Percentiles rank a stretch among this genome's conserved stretches.
These are phyloP conservation scores for Dendronephthya gigantea DNA, from an alignment of 64 coral and sea anemone species.

Conservation along the genomic window DNA sequence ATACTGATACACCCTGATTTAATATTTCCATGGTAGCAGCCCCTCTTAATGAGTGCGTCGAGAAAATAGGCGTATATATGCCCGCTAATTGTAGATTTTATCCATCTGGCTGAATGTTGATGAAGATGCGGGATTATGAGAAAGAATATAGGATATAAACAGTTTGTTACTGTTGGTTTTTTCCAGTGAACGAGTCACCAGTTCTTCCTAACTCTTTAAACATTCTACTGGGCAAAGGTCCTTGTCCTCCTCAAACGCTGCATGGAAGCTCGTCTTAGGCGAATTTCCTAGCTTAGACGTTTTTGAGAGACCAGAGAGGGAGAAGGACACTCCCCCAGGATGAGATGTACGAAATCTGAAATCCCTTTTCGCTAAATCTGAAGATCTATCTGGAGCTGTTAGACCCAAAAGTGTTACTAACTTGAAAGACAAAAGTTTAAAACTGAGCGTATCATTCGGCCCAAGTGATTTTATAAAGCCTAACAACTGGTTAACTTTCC, in stretches of 20 bases:
- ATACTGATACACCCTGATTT: neutral
- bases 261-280: too few relatives aligned
- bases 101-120: neutral
- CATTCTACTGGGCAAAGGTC: neutral
- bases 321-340: neutral
- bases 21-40: neutral
- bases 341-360: too few relatives aligned
- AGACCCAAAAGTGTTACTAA: too few relatives aligned
- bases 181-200: neutral
- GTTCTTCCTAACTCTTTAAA: neutral
- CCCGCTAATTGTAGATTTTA: neutral
- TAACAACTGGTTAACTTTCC: slow-evolving; percentile 10
- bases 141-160: neutral
- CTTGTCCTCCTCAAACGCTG: neutral
- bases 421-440: slow-evolving; percentile 20
- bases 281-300: too few relatives aligned
- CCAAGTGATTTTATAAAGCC: slow-evolving; percentile 20
- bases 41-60: slow-evolving; percentile 2
- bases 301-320: neutral
- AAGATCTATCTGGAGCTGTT: too few relatives aligned
- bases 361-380: too few relatives aligned
- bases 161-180: neutral
- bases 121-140: neutral
- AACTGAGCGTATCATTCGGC: neutral
- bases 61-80: neutral